Conservation (phyloP, 2,797 vertebrate genomes). For the Hippopotamyrus pictus region DNA sequence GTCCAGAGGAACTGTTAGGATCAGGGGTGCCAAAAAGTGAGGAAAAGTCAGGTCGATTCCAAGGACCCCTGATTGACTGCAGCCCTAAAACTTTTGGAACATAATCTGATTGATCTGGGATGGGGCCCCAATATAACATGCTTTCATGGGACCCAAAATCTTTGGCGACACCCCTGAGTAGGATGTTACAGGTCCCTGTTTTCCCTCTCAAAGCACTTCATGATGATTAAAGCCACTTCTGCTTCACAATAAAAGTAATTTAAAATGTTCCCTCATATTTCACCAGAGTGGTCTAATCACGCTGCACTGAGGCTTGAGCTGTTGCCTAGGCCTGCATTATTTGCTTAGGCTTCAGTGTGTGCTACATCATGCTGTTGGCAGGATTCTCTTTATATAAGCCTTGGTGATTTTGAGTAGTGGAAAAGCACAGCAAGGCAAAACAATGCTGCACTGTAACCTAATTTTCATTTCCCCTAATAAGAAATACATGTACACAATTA, state of each 20-base stretch:
- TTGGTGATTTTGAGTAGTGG: background rate
- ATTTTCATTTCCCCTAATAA: background rate
- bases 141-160: background rate
- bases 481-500: background rate
- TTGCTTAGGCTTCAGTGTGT: background rate
- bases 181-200: background rate
- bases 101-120: background rate
- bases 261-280: background rate
- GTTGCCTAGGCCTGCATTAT: background rate
- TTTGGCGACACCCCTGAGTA: background rate
- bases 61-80: background rate
- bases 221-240: background rate
- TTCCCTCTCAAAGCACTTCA: background rate
- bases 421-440: background rate
- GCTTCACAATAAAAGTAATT: background rate
- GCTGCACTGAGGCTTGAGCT: background rate
- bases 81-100: background rate
- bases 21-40: background rate
- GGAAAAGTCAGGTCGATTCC: background rate
- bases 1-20: background rate
- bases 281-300: background rate
- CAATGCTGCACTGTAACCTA: background rate
- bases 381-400: background rate
- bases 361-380: background rate
- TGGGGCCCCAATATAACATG: background rate